These are phyloP conservation scores for Trichomalopsis sarcophagae DNA, from an alignment of 1,140 invertebrate genomes.

Conservation along the genomic window DNA sequence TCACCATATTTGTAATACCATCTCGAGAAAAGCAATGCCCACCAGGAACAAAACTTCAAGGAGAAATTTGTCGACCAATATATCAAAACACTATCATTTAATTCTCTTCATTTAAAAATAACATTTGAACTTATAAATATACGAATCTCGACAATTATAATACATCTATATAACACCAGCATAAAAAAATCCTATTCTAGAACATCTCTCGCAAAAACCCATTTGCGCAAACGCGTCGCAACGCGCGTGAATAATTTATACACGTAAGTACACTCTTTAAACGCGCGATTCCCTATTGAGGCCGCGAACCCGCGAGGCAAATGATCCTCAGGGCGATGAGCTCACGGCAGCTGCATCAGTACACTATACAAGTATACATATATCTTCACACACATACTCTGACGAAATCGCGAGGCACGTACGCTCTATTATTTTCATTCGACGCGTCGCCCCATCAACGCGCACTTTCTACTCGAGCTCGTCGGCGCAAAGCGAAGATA, in stretches of 20 bases:
- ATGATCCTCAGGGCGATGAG: conserved; percentile 9
- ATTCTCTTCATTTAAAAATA: too few species aligned
- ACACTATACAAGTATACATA: too few species aligned
- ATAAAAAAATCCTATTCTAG: too few species aligned
- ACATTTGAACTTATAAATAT: too few species aligned
- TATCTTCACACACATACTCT: conserved; percentile 2
- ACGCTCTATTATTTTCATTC: conserved; percentile 59
- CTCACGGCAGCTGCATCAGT: background rate
- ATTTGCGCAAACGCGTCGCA: conserved; percentile 10
- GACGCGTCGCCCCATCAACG: conserved; percentile 43
- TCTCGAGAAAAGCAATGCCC: too few species aligned
- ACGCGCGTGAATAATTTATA: background rate
- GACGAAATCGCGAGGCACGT: conserved; percentile 54
- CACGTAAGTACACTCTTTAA: background rate
- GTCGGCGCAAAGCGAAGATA: conserved; percentile 46
- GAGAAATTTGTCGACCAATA: too few species aligned
- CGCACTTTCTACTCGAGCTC: conserved; percentile 58
- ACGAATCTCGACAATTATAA: too few species aligned
- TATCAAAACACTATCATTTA: too few species aligned
- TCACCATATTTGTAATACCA: too few species aligned
- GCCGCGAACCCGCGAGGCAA: conserved; percentile 16
- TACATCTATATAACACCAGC: too few species aligned
- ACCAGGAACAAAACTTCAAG: too few species aligned
- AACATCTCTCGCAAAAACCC: background rate
- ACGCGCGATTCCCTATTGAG: conserved; percentile 9